Evolutionary conservation across 2,797 vertebrate species (phyloP).

Genomic region (Aulostomus chinensis): DNA sequence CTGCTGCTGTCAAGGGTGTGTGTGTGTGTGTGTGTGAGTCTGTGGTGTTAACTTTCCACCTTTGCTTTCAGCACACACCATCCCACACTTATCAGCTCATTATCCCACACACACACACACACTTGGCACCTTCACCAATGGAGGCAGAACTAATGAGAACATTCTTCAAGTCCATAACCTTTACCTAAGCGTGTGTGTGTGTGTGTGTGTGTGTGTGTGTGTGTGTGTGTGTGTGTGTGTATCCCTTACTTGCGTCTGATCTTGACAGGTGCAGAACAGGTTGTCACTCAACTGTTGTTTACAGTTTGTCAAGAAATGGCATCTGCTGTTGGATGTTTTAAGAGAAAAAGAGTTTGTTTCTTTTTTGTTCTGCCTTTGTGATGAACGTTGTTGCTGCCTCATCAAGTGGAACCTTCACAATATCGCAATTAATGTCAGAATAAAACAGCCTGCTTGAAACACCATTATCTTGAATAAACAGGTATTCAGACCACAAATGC

Average conservation of each 20-base stretch:
- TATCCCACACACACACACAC: constrained; percentile 28
- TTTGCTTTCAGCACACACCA: constrained; percentile 44
- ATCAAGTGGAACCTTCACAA: constrained; percentile 7
- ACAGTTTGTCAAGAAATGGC: constrained; percentile 47
- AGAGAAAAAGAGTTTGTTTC: constrained; percentile 10
- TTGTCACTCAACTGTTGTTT: constrained; percentile 54
- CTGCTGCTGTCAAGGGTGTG: constrained; percentile 32
- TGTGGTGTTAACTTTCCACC: constrained; percentile 54
- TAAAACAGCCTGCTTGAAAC: constrained; percentile 14
- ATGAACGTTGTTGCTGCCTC: constrained; percentile 4
- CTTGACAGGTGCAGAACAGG: constrained; percentile 46
- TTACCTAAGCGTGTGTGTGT: neutral
- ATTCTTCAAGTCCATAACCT: constrained; percentile 16
- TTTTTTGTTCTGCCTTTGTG: constrained; percentile 5
- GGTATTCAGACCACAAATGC: neutral
- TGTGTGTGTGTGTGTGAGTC: no score
- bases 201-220: neutral
- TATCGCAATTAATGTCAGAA: constrained; percentile 22
- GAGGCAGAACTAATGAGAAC: constrained; percentile 24
- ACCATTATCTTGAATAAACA: constrained; percentile 1
- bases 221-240: constrained; percentile 2
- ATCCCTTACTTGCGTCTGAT: neutral
- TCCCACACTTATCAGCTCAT: constrained; percentile 56
- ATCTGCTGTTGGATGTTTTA: constrained; percentile 19
- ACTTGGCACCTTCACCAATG: constrained; percentile 12